phyloP scores from a whole-genome alignment of 2,113 vertebrate species.

The Sprattus sprattus region DNA sequence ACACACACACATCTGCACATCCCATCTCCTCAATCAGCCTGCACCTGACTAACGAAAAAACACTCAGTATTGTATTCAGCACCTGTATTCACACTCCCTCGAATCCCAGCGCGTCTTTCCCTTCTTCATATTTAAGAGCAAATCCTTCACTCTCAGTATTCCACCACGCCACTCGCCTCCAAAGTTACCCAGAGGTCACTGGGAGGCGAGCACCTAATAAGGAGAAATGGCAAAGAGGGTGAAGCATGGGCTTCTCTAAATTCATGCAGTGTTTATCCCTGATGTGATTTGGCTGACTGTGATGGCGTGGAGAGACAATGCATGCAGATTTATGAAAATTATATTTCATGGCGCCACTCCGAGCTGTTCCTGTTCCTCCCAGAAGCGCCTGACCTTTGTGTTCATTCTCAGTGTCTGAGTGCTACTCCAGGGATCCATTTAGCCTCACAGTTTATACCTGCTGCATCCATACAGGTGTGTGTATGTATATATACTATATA shows the following conservation, averaged over 20 bases:
- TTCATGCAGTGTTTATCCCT: constrained; percentile 70
- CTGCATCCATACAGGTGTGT: not conserved
- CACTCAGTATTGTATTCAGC: not conserved
- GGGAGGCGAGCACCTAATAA: constrained; percentile 22
- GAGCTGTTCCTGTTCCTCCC: not conserved
- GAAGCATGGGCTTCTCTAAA: constrained; percentile 61
- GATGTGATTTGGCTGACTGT: constrained; percentile 58
- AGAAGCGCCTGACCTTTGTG: not conserved
- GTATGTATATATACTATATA: not conserved
- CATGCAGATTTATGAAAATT: constrained; percentile 29
- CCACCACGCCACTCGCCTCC: constrained; percentile 57
- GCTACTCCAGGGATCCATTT: not conserved
- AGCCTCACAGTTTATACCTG: not conserved
- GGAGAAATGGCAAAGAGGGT: constrained; percentile 59
- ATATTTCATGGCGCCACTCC: not conserved
- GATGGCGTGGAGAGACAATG: constrained; percentile 65
- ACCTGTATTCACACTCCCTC: not conserved
- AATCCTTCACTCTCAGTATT: constrained; percentile 31
- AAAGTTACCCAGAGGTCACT: constrained; percentile 70
- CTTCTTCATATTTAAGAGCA: not conserved
- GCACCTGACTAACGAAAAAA: not conserved
- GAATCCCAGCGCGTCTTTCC: not conserved
- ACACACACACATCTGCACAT: not conserved
- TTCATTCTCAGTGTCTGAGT: not conserved
- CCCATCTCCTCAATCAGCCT: not conserved